Conservation (phyloP, 2,888 invertebrate genomes). For the Pasiphila rectangulata region DNA sequence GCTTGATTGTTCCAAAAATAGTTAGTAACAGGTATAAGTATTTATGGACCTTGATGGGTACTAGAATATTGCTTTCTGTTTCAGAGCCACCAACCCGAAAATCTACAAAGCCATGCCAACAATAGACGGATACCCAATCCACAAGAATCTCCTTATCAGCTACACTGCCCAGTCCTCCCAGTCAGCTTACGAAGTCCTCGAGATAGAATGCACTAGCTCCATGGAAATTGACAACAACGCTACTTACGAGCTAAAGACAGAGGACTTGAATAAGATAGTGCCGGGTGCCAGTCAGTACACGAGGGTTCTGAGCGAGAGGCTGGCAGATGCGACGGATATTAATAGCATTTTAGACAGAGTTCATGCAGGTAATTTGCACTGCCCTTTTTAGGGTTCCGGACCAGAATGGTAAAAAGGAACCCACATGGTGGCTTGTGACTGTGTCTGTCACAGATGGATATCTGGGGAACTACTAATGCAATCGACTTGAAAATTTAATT, state of each 20-base stretch:
- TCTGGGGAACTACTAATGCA: no score
- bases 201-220: conserved; percentile 62
- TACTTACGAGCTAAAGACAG: conserved; percentile 60
- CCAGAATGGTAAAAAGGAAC: no score
- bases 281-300: conserved; percentile 66
- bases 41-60: no score
- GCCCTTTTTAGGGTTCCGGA: background rate
- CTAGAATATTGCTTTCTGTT: no score
- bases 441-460: no score
- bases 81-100: conserved; percentile 52
- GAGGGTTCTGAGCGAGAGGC: conserved; percentile 61
- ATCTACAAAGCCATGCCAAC: conserved; percentile 51
- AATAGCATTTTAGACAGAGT: conserved; percentile 69
- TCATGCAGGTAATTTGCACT: conserved; percentile 60
- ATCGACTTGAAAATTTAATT: no score
- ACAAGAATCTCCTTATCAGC: conserved; percentile 66
- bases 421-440: no score
- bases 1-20: no score
- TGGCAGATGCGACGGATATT: conserved; percentile 65
- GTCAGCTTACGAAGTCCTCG: conserved; percentile 66
- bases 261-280: conserved; percentile 57
- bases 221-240: conserved; percentile 45
- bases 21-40: no score
- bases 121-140: conserved; percentile 58
- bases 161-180: conserved; percentile 63